Conservation (phyloP, 2,888 invertebrate species). For the Apotomis betuletana region DNA sequence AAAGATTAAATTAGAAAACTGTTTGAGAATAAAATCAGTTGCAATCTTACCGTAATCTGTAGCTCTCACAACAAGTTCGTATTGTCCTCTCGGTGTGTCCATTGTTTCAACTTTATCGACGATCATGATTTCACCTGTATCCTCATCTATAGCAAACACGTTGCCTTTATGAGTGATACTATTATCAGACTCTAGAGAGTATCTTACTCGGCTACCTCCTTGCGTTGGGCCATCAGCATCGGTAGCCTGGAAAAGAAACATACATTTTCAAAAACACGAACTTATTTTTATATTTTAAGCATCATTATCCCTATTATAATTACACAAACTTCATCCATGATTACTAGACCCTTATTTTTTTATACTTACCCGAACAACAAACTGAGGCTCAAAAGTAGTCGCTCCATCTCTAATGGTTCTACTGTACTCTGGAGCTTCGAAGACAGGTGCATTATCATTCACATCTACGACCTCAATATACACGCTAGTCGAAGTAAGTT, state of each 20-base stretch:
- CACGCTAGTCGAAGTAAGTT: conserved; percentile 87
- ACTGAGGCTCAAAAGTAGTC: conserved; percentile 89
- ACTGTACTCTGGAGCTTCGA: conserved; percentile 87
- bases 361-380: conserved; percentile 85
- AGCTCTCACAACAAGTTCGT: conserved; percentile 87
- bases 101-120: conserved; percentile 86
- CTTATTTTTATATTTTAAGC: too few relatives aligned
- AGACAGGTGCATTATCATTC: conserved; percentile 90
- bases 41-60: conserved; percentile 85
- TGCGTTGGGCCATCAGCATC: conserved; percentile 90
- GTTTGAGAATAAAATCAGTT: background rate
- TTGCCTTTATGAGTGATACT: conserved; percentile 85
- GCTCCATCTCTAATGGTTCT: conserved; percentile 91
- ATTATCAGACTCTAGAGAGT: conserved; percentile 87
- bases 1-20: background rate
- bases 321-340: too few relatives aligned
- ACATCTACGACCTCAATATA: conserved; percentile 88
- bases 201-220: conserved; percentile 87
- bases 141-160: conserved; percentile 86
- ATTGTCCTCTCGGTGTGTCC: conserved; percentile 89
- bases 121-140: conserved; percentile 88
- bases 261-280: background rate
- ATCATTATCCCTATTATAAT: background rate
- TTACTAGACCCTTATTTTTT: background rate
- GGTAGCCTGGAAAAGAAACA: conserved; percentile 80